These are phyloP conservation scores for Seira sanloemensis DNA, from an alignment of 2,888 invertebrate genomes.

Conservation along the genomic window DNA sequence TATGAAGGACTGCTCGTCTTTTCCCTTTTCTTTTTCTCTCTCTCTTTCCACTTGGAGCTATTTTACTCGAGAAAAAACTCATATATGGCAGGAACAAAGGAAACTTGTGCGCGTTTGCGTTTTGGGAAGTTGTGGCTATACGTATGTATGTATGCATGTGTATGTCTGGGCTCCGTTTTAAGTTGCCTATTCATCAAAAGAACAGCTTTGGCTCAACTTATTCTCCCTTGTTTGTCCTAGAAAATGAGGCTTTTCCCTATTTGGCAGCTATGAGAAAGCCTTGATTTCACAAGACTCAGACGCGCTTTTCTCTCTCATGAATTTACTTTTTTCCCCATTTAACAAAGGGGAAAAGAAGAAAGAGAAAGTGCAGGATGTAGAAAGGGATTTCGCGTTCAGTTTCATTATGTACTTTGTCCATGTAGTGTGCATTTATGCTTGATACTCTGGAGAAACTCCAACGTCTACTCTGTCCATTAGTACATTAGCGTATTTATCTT, in stretches of 20 bases:
- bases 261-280: constrained; percentile 50
- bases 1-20: too few relatives aligned
- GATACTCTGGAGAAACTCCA: constrained; percentile 20
- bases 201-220: constrained; percentile 42
- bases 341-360: not conserved
- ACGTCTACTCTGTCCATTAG: constrained; percentile 23
- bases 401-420: constrained; percentile 40
- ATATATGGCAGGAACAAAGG: constrained; percentile 8
- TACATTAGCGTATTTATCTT: constrained; percentile 26
- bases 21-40: not conserved
- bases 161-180: constrained; percentile 46
- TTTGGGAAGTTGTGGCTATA: not conserved
- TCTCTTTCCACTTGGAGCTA: not conserved
- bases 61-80: not conserved
- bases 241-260: constrained; percentile 41
- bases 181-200: constrained; percentile 62
- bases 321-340: not conserved
- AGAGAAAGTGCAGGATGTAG: not conserved
- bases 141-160: constrained; percentile 23
- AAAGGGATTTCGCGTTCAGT: constrained; percentile 35
- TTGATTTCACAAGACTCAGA: constrained; percentile 48
- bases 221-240: constrained; percentile 52
- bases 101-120: not conserved
- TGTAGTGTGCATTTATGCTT: constrained; percentile 33
- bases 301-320: not conserved